Conservation (phyloP, 2,113 vertebrate genomes). For the Onychorhynchus coronatus region DNA sequence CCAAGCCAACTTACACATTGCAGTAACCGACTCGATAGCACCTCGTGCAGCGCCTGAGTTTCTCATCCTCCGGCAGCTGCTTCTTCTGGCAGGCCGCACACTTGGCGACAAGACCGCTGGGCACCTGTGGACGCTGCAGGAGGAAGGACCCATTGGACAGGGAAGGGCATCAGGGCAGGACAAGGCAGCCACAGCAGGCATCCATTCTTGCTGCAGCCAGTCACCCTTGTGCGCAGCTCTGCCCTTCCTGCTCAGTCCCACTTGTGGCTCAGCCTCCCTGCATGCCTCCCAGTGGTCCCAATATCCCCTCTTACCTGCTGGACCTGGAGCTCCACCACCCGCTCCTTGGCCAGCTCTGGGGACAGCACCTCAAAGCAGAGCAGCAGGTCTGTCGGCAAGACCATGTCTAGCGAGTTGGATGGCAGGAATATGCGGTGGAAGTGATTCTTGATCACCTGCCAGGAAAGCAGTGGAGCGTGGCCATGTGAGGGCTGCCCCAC, state of each 20-base stretch:
- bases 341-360: conserved; percentile 91
- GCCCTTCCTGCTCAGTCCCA: background rate
- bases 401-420: conserved; percentile 85
- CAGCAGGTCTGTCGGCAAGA: conserved; percentile 85
- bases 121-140: conserved; percentile 89
- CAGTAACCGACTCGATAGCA: conserved; percentile 98
- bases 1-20: conserved; percentile 86
- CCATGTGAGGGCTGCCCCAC: fast-evolving
- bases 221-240: background rate
- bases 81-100: conserved; percentile 94
- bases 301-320: conserved; percentile 81
- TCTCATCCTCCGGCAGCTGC: conserved; percentile 90
- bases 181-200: background rate
- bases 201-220: fast-evolving
- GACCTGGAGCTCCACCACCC: conserved; percentile 87
- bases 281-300: background rate
- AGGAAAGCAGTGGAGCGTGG: background rate
- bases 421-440: conserved; percentile 89
- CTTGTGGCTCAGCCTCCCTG: background rate
- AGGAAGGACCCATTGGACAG: background rate
- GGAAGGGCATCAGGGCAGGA: background rate
- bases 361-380: conserved; percentile 96
- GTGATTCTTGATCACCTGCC: conserved; percentile 87
- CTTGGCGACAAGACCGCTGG: conserved; percentile 87
- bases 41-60: conserved; percentile 92